Conservation (phyloP, 2,888 invertebrate species). For the Epinotia nisella region DNA sequence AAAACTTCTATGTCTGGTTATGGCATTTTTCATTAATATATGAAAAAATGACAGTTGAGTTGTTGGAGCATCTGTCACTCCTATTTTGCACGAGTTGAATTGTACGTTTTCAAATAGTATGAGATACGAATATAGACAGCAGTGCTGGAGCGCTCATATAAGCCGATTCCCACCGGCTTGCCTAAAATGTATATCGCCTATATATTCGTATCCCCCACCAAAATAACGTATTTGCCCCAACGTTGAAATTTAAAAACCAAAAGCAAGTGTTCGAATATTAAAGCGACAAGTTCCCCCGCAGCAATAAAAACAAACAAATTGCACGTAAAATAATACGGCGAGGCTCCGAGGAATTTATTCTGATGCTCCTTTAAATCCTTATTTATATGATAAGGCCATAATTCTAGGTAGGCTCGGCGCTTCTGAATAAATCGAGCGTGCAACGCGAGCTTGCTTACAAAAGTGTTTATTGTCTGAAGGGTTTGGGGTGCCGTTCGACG, state of each 20-base stretch:
- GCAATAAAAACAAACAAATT: slow-evolving; percentile 78
- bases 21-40: no score
- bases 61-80: no score
- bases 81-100: no score
- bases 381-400: slow-evolving; percentile 80
- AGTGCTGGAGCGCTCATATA: no score
- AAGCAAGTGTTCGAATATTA: slow-evolving; percentile 54
- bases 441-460: slow-evolving; percentile 23
- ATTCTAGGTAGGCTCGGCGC: slow-evolving; percentile 56
- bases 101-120: no score
- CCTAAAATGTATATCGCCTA: no score
- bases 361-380: slow-evolving; percentile 77
- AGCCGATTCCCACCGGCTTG: no score
- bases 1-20: no score
- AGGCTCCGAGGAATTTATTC: slow-evolving; percentile 68
- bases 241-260: slow-evolving; percentile 32
- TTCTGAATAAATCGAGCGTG: slow-evolving; percentile 27
- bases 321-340: slow-evolving; percentile 73
- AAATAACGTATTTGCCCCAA: no score
- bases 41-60: no score
- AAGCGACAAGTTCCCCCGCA: slow-evolving; percentile 54
- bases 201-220: no score
- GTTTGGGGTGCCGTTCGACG: background rate
- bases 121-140: no score
- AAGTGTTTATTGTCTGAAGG: slow-evolving; percentile 29